Evolutionary conservation across 2,888 invertebrate genomes (phyloP).

Genomic region (Reticulitermes lucifugus): DNA sequence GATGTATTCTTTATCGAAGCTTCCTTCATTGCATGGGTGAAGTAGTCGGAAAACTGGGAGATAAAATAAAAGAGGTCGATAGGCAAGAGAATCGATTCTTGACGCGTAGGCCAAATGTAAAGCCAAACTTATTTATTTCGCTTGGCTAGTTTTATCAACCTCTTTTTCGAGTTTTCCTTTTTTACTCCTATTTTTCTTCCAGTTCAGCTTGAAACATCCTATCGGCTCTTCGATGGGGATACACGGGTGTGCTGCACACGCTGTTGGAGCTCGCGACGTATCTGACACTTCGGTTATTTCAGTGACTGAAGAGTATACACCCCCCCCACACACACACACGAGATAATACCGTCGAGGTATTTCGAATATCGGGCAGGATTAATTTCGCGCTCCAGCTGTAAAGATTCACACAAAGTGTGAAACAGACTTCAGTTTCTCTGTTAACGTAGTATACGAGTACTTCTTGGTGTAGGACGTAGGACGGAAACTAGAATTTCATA

Average conservation of each 20-base stretch:
- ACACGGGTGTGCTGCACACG: background rate
- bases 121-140: slow-evolving; percentile 2
- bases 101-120: background rate
- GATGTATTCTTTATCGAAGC: background rate
- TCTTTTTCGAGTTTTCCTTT: background rate
- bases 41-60: slow-evolving; percentile 3
- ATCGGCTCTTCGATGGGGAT: background rate
- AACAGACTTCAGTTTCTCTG: too few relatives aligned
- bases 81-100: slow-evolving; percentile 16
- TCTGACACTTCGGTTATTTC: background rate
- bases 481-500: too few relatives aligned
- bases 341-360: too few relatives aligned
- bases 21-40: background rate
- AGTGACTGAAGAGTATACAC: too few relatives aligned
- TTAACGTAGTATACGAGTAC: too few relatives aligned
- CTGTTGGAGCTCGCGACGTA: background rate
- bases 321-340: too few relatives aligned
- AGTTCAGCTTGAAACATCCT: background rate
- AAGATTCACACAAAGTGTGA: too few relatives aligned
- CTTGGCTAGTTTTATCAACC: background rate
- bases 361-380: too few relatives aligned
- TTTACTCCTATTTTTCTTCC: background rate
- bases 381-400: too few relatives aligned
- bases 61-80: slow-evolving; percentile 16
- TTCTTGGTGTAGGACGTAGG: too few relatives aligned